phyloP scores from a whole-genome alignment of 2,113 vertebrate genomes.

The Sapajus apella region DNA sequence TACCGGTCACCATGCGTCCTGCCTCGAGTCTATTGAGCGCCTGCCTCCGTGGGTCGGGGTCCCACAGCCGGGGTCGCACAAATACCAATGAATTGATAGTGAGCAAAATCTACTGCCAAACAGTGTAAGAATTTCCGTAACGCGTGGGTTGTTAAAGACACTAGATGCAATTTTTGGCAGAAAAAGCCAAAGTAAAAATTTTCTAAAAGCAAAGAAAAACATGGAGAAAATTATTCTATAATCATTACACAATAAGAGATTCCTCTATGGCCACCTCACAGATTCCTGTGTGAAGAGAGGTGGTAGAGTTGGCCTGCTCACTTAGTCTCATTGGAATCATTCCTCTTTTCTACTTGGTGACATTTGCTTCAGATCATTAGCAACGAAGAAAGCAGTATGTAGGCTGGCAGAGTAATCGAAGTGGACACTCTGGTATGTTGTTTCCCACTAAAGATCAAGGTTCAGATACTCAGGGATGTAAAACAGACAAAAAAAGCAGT shows the following conservation, averaged over 20 bases:
- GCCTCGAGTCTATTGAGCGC: too few species aligned
- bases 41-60: too few species aligned
- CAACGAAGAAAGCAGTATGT: neutral
- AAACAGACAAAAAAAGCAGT: neutral
- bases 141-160: neutral
- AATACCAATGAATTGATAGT: neutral
- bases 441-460: constrained; percentile 10
- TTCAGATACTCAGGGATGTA: constrained; percentile 34
- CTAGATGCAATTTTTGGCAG: neutral
- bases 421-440: neutral
- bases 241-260: neutral
- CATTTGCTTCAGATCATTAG: constrained; percentile 42
- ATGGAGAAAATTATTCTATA: neutral
- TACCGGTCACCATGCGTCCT: too few species aligned
- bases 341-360: neutral
- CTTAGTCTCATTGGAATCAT: constrained; percentile 33
- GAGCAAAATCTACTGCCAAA: neutral
- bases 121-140: neutral
- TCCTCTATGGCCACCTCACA: neutral
- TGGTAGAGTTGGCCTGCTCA: neutral
- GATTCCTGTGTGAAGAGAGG: neutral
- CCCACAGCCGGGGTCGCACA: too few species aligned
- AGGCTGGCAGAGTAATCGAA: constrained; percentile 28
- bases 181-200: neutral
- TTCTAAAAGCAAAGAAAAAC: constrained; percentile 18